Percentiles rank a stretch among this genome's conserved stretches.
Conservation (phyloP, 1,140 invertebrate species). For the Steinernema khuongi region DNA sequence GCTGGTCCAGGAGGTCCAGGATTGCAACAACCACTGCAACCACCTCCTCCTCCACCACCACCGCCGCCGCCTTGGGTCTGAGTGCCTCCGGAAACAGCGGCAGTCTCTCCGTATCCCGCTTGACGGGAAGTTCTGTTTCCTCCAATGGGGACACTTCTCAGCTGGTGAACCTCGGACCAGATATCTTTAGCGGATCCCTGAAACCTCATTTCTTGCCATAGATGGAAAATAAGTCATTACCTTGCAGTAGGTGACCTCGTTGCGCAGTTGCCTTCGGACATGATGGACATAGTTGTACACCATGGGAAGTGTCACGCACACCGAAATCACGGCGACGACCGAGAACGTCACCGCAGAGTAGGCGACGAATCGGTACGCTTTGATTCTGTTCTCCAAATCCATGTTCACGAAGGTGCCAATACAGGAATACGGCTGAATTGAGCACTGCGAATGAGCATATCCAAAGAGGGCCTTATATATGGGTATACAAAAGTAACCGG, state of each 20-base stretch:
- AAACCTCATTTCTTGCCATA: constrained; percentile 10
- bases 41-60: constrained; percentile 15
- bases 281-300: constrained; percentile 41
- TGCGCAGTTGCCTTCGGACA: constrained; percentile 34
- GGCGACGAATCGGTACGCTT: constrained; percentile 39
- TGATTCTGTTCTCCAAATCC: constrained; percentile 27
- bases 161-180: constrained; percentile 39
- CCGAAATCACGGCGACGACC: constrained; percentile 38
- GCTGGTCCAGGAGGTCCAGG: constrained; percentile 2
- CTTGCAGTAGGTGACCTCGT: constrained; percentile 37
- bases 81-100: not conserved
- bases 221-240: not conserved
- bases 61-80: constrained; percentile 33
- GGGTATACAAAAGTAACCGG: constrained; percentile 2
- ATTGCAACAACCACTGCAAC: not conserved
- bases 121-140: constrained; percentile 39
- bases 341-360: constrained; percentile 40
- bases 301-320: constrained; percentile 41
- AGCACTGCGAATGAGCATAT: not conserved
- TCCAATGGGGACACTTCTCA: constrained; percentile 31
- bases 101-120: constrained; percentile 29
- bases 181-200: constrained; percentile 42
- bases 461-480: not conserved
- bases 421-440: not conserved
- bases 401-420: constrained; percentile 10